Conservation (phyloP, 1,140 invertebrate genomes). For the Prorops nasuta region DNA sequence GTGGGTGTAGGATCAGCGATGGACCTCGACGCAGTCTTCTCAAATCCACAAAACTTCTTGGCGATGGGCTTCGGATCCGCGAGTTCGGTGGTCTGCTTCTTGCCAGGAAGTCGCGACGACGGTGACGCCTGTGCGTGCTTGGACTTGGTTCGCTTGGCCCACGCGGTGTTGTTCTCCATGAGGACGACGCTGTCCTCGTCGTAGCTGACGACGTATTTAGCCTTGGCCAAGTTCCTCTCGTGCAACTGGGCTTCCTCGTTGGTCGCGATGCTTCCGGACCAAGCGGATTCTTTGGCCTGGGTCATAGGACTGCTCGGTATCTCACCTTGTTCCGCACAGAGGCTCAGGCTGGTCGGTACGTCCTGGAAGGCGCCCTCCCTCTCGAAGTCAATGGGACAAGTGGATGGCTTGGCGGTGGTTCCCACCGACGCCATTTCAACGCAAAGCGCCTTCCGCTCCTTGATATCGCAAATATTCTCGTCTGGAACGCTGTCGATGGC, state of each 20-base stretch:
- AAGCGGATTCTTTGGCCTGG: conserved; percentile 36
- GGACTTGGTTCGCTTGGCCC: too few species aligned
- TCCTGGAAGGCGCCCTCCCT: conserved; percentile 43
- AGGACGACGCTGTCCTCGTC: conserved; percentile 46
- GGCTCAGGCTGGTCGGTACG: conserved; percentile 43
- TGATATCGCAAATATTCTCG: conserved; percentile 45
- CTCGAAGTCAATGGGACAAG: conserved; percentile 41
- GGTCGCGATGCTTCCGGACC: conserved; percentile 15
- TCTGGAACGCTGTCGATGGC: conserved; percentile 48
- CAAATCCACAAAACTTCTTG: conserved; percentile 1
- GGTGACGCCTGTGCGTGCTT: too few species aligned
- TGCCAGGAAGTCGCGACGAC: too few species aligned
- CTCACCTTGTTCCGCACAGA: conserved; percentile 49
- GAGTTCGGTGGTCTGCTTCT: too few species aligned
- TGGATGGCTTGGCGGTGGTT: background rate
- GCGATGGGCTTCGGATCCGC: too few species aligned
- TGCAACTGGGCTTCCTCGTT: conserved; percentile 4
- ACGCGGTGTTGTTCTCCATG: conserved; percentile 44
- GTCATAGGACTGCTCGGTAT: conserved; percentile 51
- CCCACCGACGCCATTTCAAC: conserved; percentile 35
- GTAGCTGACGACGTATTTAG: conserved; percentile 47
- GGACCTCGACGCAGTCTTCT: background rate
- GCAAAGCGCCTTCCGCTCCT: conserved; percentile 40
- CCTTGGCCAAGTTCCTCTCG: conserved; percentile 33
- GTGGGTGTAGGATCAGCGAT: too few species aligned